Evolutionary conservation across 2,113 vertebrate genomes (phyloP).

Genomic region (Prunella fulvescens): DNA sequence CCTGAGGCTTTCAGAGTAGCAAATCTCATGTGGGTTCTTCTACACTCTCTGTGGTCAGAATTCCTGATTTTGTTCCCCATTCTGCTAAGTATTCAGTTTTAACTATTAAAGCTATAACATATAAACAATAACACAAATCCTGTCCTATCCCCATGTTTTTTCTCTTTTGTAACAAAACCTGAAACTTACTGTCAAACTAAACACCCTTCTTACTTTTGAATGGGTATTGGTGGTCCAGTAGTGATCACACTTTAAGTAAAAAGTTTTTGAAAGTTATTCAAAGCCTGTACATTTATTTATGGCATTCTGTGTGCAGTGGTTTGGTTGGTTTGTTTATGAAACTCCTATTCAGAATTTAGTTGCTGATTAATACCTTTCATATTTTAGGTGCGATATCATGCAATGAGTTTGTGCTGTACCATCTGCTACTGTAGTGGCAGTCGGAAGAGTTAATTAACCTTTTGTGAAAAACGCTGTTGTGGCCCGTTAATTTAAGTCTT

Average conservation of each 20-base stretch:
- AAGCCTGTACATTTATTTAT: not conserved
- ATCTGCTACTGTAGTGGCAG: not conserved
- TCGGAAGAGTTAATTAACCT: not conserved
- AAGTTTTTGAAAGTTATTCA: not conserved
- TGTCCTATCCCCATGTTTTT: accelerated
- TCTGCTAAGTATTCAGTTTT: not conserved
- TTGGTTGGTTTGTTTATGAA: not conserved
- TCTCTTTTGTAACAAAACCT: not conserved
- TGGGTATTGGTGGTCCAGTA: not conserved
- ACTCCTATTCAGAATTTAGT: not conserved
- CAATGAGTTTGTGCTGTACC: not conserved
- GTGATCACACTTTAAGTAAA: not conserved
- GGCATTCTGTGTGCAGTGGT: not conserved
- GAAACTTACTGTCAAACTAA: not conserved
- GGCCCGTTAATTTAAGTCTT: not conserved
- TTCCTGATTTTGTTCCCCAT: not conserved
- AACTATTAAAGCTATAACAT: not conserved
- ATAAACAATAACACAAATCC: not conserved
- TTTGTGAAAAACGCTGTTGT: not conserved
- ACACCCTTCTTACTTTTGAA: not conserved
- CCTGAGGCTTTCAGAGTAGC: not conserved
- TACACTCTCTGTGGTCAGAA: not conserved
- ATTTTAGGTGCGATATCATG: not conserved
- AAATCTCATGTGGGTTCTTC: not conserved
- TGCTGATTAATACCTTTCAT: not conserved